Base-by-base conservation (phyloP, 2,797 vertebrate species). In the Dipus sagitta region DNA sequence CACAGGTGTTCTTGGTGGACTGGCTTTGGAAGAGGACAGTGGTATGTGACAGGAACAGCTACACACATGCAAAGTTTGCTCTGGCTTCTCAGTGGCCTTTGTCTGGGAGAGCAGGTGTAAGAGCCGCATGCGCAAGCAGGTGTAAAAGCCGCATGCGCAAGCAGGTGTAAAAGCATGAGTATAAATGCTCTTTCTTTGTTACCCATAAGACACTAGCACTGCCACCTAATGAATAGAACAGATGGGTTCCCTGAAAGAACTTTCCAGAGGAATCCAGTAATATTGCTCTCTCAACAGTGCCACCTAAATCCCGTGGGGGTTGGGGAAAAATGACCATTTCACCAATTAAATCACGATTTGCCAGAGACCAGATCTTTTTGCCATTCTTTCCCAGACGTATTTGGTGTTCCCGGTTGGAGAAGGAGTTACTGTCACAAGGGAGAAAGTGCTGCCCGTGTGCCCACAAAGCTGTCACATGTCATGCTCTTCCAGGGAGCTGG, bases 401-500 rank as follows among this genome's bases (percentile, higher is more conserved):
- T 94, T 86, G 93, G 74, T 74, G 21, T 65, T 97, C 89, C 82
- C 34, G 64, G 2, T 0, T 18, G n/a, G 67, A 96, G 95, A 91
- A 81, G 58, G 30, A 94, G 92, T 32, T 47, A 47, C 47, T 18
- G 13, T 14, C 64, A 88, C 77, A 67, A 54, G 67, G 71, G 93
- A 92, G 90, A 52, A 24, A 64, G 88, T 38, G 92, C n/a, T 82
- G 14, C 83, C 30, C n/a, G 4, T 15, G 30, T 88, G 87, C 65
- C 32, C 42, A 0, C 6, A 21, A 10, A 62, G 58, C 34, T 38
- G 34, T 71, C 5, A 1, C 71, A 67, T 92, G 95, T 89, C 47
- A 9, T 78, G 67, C 38, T 92, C 64, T 60, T 92, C 71, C n/a
- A 88, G 82, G 60, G 70, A 95, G 95, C 94, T 74, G 95, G 76